Evolutionary conservation across 1,140 invertebrate species (phyloP), one percentile per base, ranked within the genome.

Genomic region (Dinothrombium tinctorium): DNA sequence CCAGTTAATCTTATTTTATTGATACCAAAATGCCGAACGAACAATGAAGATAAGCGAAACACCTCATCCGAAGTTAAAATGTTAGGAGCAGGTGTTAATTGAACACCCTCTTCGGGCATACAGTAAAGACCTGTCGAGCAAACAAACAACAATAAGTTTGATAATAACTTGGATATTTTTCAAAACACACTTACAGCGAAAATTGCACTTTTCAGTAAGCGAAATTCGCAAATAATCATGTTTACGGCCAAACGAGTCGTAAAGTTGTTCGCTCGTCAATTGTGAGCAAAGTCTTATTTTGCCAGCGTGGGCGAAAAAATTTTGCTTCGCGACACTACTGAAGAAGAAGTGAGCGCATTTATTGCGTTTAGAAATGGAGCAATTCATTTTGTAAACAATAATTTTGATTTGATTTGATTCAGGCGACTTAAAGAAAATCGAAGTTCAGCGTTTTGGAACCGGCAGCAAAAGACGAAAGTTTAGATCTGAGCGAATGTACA

Each of bases 111-210:
- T 26, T 72, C 75, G 19, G 89, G 89, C 89, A 95, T 95, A 57
- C 89, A 95, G 56, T 95, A 95, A 37, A 72, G 67, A 87, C 90
- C n/a, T n/a, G n/a, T n/a, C n/a, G n/a, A n/a, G n/a, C n/a, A n/a
- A n/a, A n/a, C n/a, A n/a, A n/a, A n/a, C n/a, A n/a, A n/a, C n/a
- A n/a, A n/a, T n/a, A n/a, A n/a, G n/a, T n/a, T n/a, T n/a, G n/a
- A n/a, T n/a, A n/a, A n/a, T n/a, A n/a, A n/a, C n/a, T n/a, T n/a
- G n/a, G n/a, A n/a, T n/a, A n/a, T n/a, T n/a, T n/a, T n/a, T n/a
- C n/a, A n/a, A n/a, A n/a, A n/a, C n/a, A n/a, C n/a, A n/a, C n/a
- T n/a, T n/a, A n/a, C 90, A 98, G 68, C 92, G 65, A 35, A 98
- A 68, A 62, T 96, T 96, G 56, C 92, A 98, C 44, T 73, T 66